A percentile compares a stretch with the other conserved stretches of the same genome.
These are phyloP conservation scores for Ischnus inquisitorius DNA, from an alignment of 2,888 invertebrate species.

Conservation along the genomic window DNA sequence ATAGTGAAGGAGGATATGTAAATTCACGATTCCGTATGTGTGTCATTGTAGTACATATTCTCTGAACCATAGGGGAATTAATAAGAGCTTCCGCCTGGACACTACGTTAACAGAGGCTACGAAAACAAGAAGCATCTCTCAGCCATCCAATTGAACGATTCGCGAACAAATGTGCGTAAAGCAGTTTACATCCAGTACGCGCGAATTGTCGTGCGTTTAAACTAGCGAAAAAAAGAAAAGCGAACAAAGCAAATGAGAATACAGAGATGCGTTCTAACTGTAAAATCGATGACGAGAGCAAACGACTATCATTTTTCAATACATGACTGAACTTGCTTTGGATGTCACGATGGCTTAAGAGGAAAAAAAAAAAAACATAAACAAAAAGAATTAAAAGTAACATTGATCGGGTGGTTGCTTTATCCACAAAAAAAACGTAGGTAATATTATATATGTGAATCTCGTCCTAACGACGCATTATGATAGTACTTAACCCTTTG, in stretches of 20 bases:
- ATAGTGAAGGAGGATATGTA: slow-evolving; percentile 36
- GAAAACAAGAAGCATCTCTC: slow-evolving; percentile 43
- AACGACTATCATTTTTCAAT: slow-evolving; percentile 49
- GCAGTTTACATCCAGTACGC: not conserved
- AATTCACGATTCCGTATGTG: slow-evolving; percentile 61
- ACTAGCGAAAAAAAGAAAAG: not conserved
- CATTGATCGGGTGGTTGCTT: slow-evolving; percentile 46
- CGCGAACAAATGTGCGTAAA: not conserved
- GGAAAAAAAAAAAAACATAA: slow-evolving; percentile 12
- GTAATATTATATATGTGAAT: slow-evolving; percentile 60
- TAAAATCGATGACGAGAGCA: slow-evolving; percentile 40
- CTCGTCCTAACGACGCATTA: slow-evolving; percentile 63
- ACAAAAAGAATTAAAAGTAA: slow-evolving; percentile 2
- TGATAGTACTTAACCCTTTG: slow-evolving; percentile 67
- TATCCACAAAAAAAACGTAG: slow-evolving; percentile 38
- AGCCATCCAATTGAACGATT: slow-evolving; percentile 45
- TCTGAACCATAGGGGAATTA: slow-evolving; percentile 49
- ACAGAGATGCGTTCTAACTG: not conserved
- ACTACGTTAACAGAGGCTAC: slow-evolving; percentile 45
- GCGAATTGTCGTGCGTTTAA: slow-evolving; percentile 4
- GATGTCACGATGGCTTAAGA: slow-evolving; percentile 44
- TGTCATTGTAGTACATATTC: slow-evolving; percentile 67
- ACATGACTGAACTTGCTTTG: slow-evolving; percentile 57
- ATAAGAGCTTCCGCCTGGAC: slow-evolving; percentile 65
- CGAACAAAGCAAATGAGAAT: slow-evolving; percentile 23